Evolutionary conservation across 2,113 vertebrate species (phyloP).

Genomic region (Pedionomus torquatus): DNA sequence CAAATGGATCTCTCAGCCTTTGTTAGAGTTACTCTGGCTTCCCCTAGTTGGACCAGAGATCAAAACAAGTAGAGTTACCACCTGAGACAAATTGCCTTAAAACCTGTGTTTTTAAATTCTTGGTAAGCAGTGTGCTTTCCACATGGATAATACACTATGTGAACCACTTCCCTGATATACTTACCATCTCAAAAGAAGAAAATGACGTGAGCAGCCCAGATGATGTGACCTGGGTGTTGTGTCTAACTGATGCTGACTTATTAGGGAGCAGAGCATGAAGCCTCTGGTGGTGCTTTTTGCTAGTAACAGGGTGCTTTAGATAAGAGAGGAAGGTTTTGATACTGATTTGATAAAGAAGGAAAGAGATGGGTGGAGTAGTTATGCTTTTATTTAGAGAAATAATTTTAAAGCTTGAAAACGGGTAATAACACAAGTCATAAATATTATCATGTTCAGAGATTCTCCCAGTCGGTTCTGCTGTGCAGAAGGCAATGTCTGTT

Average conservation of each 20-base stretch:
- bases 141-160: not conserved
- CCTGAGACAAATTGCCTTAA: not conserved
- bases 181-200: not conserved
- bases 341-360: not conserved
- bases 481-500: not conserved
- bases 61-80: not conserved
- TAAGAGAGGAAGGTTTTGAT: not conserved
- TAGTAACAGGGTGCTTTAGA: not conserved
- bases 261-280: not conserved
- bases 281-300: not conserved
- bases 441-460: not conserved
- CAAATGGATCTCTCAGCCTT: not conserved
- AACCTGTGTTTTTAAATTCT: not conserved
- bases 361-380: not conserved
- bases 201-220: not conserved
- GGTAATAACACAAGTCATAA: not conserved
- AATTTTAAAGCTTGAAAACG: not conserved
- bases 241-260: not conserved
- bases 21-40: constrained; percentile 8
- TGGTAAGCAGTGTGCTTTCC: not conserved
- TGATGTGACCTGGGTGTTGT: not conserved
- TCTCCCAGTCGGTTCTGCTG: not conserved
- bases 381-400: not conserved
- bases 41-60: not conserved
- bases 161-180: not conserved